Percentiles rank a stretch among this genome's conserved stretches.
These are phyloP conservation scores for Phainopepla nitens DNA, from an alignment of 2,113 vertebrate species.

Conservation along the genomic window DNA sequence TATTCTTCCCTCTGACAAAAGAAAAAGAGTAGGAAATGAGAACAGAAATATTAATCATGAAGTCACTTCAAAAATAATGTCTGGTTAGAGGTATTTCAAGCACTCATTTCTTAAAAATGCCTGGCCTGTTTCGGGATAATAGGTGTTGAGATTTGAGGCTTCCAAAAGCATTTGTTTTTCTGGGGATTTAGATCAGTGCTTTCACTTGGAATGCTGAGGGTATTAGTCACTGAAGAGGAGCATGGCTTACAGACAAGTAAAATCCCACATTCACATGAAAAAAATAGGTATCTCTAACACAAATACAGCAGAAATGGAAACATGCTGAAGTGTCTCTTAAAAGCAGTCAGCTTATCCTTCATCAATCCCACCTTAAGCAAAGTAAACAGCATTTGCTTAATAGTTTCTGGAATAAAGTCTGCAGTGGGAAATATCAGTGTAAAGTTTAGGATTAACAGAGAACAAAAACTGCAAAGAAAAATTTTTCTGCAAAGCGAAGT, in stretches of 20 bases:
- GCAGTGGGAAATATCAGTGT: not conserved
- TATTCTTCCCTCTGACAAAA: conserved; percentile 84
- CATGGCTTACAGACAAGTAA: not conserved
- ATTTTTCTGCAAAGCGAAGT: not conserved
- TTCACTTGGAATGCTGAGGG: not conserved
- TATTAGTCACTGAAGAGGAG: not conserved
- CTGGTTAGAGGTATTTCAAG: not conserved
- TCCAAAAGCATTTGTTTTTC: not conserved
- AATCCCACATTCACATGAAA: not conserved
- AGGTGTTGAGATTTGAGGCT: not conserved
- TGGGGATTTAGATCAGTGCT: not conserved
- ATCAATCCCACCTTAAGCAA: not conserved
- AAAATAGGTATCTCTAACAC: not conserved
- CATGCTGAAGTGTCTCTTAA: not conserved
- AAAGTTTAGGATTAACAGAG: not conserved
- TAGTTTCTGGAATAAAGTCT: not conserved
- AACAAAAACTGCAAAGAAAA: not conserved
- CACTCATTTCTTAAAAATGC: not conserved
- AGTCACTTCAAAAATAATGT: not conserved
- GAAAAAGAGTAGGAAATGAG: not conserved
- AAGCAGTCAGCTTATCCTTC: not conserved
- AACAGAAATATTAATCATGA: not conserved
- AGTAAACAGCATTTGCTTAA: not conserved
- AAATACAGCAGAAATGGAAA: not conserved
- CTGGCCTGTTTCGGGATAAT: not conserved